These are phyloP conservation scores for Mamestra brassicae DNA, from an alignment of 2,888 invertebrate genomes.

Conservation along the genomic window DNA sequence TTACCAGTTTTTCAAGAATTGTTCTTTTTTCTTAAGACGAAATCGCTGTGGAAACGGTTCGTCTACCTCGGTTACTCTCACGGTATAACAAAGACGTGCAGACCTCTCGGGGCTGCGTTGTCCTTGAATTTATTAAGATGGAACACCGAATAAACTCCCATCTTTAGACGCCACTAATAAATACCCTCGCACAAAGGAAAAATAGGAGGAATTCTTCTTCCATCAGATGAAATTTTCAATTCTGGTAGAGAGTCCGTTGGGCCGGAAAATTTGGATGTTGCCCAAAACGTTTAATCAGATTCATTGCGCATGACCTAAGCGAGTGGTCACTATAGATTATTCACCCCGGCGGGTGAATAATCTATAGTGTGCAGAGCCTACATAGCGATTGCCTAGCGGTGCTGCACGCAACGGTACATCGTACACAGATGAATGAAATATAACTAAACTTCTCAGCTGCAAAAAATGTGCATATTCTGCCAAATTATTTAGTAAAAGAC, in stretches of 20 bases:
- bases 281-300: conserved; percentile 74
- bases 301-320: conserved; percentile 80
- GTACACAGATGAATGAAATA: conserved; percentile 67
- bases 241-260: conserved; percentile 27
- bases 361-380: conserved; percentile 72
- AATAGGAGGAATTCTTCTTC: conserved; percentile 18
- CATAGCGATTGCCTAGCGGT: conserved; percentile 69
- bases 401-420: conserved; percentile 71
- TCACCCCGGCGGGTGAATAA: conserved; percentile 82
- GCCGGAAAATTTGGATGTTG: conserved; percentile 68
- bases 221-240: conserved; percentile 48
- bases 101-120: conserved; percentile 20
- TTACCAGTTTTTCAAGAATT: conserved; percentile 12
- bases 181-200: conserved; percentile 22
- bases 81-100: conserved; percentile 38
- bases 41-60: conserved; percentile 40
- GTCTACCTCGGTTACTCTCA: conserved; percentile 39
- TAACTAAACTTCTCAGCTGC: conserved; percentile 35
- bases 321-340: too few relatives aligned
- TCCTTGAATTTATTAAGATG: conserved; percentile 54
- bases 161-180: conserved; percentile 6
- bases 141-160: conserved; percentile 23
- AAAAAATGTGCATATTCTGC: conserved; percentile 49
- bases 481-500: conserved; percentile 37
- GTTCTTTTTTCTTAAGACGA: conserved; percentile 12